A percentile compares a stretch with the other conserved stretches of the same genome.
Evolutionary conservation across 1,140 invertebrate species (phyloP).

Genomic region (Proctacanthus coquilletti): DNA sequence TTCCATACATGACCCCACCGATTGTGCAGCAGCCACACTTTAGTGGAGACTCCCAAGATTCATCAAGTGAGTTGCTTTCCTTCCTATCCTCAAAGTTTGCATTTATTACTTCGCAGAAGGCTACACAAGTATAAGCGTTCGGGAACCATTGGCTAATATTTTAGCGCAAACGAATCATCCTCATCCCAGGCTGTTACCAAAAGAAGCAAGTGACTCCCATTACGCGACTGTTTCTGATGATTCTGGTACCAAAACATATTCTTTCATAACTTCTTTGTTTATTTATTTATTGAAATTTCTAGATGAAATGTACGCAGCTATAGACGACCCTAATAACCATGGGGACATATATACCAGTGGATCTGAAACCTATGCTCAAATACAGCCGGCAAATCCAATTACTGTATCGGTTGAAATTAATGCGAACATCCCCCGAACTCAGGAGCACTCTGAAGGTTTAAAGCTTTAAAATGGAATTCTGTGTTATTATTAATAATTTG

Average conservation of each 20-base stretch:
- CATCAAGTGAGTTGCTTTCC: conserved; percentile 42
- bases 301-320: conserved; percentile 84
- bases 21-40: conserved; percentile 43
- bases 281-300: too few species aligned
- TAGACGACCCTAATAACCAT: conserved; percentile 58
- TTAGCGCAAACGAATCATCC: conserved; percentile 34
- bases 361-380: conserved; percentile 80
- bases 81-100: conserved; percentile 1
- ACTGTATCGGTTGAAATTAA: conserved; percentile 36
- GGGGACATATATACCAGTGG: conserved; percentile 50
- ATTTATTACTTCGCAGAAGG: conserved; percentile 44
- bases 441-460: too few species aligned
- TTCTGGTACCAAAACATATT: conserved; percentile 44
- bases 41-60: conserved; percentile 74
- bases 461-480: too few species aligned
- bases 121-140: conserved; percentile 79
- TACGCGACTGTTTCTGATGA: conserved; percentile 74
- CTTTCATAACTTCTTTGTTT: too few species aligned
- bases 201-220: conserved; percentile 41
- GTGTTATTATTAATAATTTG: too few species aligned
- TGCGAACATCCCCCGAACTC: conserved; percentile 14
- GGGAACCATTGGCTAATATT: conserved; percentile 67
- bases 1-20: conserved; percentile 80
- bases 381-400: conserved; percentile 45
- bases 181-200: conserved; percentile 29